Conservation (phyloP, 1,140 invertebrate species). For the Lepidurus apus region DNA sequence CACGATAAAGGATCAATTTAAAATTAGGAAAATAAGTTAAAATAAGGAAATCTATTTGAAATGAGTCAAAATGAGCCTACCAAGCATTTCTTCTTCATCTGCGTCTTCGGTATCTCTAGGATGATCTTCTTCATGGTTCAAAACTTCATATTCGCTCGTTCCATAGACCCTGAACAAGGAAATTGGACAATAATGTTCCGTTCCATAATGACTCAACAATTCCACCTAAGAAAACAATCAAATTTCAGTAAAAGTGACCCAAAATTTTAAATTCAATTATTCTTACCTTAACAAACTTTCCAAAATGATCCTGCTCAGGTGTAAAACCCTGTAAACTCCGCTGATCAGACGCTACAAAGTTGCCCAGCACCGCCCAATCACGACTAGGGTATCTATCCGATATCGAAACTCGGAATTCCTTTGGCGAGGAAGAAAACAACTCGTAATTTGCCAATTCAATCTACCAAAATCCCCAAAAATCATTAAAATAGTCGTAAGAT, state of each 20-base stretch:
- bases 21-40: not conserved
- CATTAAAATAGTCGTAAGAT: constrained; percentile 8
- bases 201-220: constrained; percentile 85
- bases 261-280: constrained; percentile 18
- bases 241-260: constrained; percentile 23
- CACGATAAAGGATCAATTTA: not conserved
- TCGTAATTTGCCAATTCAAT: constrained; percentile 97
- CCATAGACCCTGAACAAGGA: constrained; percentile 87
- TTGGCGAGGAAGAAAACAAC: constrained; percentile 92
- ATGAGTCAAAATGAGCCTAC: constrained; percentile 11
- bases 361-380: constrained; percentile 84
- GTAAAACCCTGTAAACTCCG: constrained; percentile 81
- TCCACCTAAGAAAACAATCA: constrained; percentile 55
- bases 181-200: constrained; percentile 95
- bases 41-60: not conserved
- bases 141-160: constrained; percentile 80
- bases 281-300: constrained; percentile 73
- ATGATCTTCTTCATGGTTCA: constrained; percentile 42
- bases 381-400: constrained; percentile 86
- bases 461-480: constrained; percentile 43
- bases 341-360: constrained; percentile 79
- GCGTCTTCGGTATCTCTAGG: constrained; percentile 28
- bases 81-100: constrained; percentile 37
- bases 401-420: constrained; percentile 78
- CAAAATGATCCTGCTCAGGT: constrained; percentile 71